phyloP scores from a whole-genome alignment of 1,140 invertebrate species.

The Zophobas morio region DNA sequence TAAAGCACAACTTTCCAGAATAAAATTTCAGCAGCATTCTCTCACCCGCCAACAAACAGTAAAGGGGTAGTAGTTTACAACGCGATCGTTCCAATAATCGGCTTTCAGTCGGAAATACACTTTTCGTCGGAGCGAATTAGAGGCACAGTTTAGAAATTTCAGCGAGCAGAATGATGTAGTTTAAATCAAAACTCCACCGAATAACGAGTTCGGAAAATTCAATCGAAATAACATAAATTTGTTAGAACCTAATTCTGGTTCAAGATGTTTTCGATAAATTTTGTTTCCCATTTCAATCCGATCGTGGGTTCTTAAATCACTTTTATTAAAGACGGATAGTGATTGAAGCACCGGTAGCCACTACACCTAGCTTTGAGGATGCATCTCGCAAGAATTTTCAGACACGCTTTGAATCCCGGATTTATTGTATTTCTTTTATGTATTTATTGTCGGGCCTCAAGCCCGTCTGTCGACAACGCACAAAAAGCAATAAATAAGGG shows the following conservation, averaged over 20 bases:
- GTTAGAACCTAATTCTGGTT: neutral
- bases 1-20: no score
- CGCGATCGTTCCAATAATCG: neutral
- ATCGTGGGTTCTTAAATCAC: conserved; percentile 5
- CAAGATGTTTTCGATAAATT: conserved; percentile 11
- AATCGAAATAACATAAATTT: neutral
- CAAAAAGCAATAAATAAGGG: conserved; percentile 44
- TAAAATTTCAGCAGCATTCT: no score
- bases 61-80: neutral
- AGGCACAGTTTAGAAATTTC: no score
- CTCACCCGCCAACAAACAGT: no score
- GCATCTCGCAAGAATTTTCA: conserved; percentile 18
- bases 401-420: conserved; percentile 23
- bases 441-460: conserved; percentile 28
- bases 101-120: neutral
- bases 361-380: conserved; percentile 1
- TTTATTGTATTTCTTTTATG: conserved; percentile 38
- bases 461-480: conserved; percentile 37
- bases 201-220: neutral
- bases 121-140: neutral
- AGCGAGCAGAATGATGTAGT: neutral
- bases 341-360: conserved; percentile 1
- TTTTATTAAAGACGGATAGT: conserved; percentile 12
- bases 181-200: neutral
- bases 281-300: conserved; percentile 12